phyloP scores from a whole-genome alignment of 1,140 invertebrate species.

The Cardiocondyla obscurior region DNA sequence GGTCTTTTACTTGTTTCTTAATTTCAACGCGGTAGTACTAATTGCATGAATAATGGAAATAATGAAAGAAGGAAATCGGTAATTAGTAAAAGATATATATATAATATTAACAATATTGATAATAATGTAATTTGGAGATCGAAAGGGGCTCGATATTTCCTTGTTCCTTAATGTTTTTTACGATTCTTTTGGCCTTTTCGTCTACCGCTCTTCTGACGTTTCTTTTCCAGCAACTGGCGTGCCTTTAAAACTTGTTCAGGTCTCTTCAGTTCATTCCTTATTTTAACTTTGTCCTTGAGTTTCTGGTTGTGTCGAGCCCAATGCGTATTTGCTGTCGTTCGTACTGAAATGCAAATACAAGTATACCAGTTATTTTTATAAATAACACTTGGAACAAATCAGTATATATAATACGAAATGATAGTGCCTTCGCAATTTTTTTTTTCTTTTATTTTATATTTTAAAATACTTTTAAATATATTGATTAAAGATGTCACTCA shows the following conservation, averaged over 20 bases:
- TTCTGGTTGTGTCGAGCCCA: conserved; percentile 87
- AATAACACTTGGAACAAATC: not conserved
- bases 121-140: not conserved
- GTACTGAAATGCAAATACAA: conserved; percentile 70
- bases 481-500: not conserved
- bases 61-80: not conserved
- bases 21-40: not conserved
- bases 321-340: conserved; percentile 83
- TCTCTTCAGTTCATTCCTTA: conserved; percentile 86
- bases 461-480: not conserved
- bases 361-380: conserved; percentile 5
- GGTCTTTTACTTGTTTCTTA: not conserved
- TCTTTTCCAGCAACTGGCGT: conserved; percentile 85
- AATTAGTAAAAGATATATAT: not conserved
- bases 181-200: conserved; percentile 73
- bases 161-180: conserved; percentile 70
- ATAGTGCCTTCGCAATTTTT: no score
- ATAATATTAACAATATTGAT: not conserved
- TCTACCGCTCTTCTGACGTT: conserved; percentile 79
- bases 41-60: not conserved
- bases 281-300: conserved; percentile 82
- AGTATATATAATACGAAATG: not conserved
- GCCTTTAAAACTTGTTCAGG: conserved; percentile 89
- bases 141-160: conserved; percentile 70
- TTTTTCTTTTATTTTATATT: no score